Evolutionary conservation across 2,888 invertebrate genomes (phyloP), one percentile per base, ranked within the genome.

Genomic region (Meganola albula): DNA sequence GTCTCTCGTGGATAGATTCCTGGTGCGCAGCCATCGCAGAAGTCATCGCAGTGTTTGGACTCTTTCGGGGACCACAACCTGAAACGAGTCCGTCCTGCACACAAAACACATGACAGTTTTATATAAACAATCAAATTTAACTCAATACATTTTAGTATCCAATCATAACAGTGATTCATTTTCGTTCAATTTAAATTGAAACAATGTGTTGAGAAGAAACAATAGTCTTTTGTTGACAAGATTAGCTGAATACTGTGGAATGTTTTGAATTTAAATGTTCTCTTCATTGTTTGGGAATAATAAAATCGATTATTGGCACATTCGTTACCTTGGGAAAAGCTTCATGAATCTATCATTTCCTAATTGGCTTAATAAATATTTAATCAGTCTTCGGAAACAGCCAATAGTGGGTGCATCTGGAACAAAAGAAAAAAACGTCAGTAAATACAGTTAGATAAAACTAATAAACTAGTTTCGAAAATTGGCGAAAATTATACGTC

Each of bases 21-120:
- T 87, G 87, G 62, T 87, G 86, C 43, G 86, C 84, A 50, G 87
- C 86, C 84, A 87, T 87, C 68, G 88, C 78, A 76, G 87, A 80
- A 86, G 87, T 88, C 87, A 87, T 87, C 67, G 83, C 87, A 82
- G 70, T 66, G 54, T 58, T 68, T 68, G 70, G 71, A 69, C 74
- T 70, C 74, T 65, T 66, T 61, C 70, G 55, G 59, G 66, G 62
- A 55, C 53, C 64, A 58, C 66, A 63, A 69, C 68, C 65, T 69
- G 68, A 74, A 72, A 65, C 69, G 70, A 74, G 75, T 67, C 79
- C 78, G 66, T 60, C 69, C 84, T 84, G 73, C 24, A 54, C 28
- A 49, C 41, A 54, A 48, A 41, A 50, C 31, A 38, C 40, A 38
- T 40, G 39, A 44, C 36, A 56, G 41, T 48, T 53, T 72, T 63